Percentiles rank a stretch among this genome's conserved stretches.
Evolutionary conservation across 2,888 invertebrate species (phyloP).

Genomic region (Galeruca laticollis): DNA sequence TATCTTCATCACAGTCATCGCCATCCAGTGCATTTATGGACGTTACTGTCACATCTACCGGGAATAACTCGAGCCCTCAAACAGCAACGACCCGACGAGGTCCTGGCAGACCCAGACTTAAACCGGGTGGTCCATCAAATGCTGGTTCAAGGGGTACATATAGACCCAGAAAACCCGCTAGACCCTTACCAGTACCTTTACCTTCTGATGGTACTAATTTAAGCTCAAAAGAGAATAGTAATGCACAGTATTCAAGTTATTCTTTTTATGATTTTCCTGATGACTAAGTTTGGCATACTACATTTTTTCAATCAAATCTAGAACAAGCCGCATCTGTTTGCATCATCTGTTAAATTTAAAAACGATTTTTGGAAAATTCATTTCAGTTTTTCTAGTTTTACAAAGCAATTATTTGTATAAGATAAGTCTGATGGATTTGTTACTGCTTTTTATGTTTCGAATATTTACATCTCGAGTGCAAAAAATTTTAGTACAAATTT

Average conservation of each 20-base stretch:
- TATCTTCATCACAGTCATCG: conserved; percentile 50
- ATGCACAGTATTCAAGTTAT: conserved; percentile 58
- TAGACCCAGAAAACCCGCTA: conserved; percentile 70
- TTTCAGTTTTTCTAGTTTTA: too few species aligned
- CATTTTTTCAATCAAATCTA: not conserved
- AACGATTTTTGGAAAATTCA: too few species aligned
- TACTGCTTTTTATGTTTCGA: too few species aligned
- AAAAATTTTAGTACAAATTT: too few species aligned
- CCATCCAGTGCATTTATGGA: conserved; percentile 49
- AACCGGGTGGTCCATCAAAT: conserved; percentile 75
- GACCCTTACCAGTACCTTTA: conserved; percentile 65
- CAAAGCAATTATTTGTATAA: too few species aligned
- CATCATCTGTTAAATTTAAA: too few species aligned
- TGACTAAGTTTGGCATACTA: conserved; percentile 47
- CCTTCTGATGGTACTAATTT: conserved; percentile 60
- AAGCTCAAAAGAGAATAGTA: conserved; percentile 45
- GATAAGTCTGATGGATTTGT: too few species aligned
- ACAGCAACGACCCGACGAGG: conserved; percentile 70
- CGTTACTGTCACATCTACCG: conserved; percentile 30
- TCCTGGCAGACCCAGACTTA: conserved; percentile 77
- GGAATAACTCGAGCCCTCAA: conserved; percentile 43
- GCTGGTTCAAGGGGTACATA: conserved; percentile 73
- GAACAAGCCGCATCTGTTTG: not conserved
- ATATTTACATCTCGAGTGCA: too few species aligned
- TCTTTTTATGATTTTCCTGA: conserved; percentile 61